Conservation (phyloP, 1,140 invertebrate species). For the Oryzaephilus surinamensis region DNA sequence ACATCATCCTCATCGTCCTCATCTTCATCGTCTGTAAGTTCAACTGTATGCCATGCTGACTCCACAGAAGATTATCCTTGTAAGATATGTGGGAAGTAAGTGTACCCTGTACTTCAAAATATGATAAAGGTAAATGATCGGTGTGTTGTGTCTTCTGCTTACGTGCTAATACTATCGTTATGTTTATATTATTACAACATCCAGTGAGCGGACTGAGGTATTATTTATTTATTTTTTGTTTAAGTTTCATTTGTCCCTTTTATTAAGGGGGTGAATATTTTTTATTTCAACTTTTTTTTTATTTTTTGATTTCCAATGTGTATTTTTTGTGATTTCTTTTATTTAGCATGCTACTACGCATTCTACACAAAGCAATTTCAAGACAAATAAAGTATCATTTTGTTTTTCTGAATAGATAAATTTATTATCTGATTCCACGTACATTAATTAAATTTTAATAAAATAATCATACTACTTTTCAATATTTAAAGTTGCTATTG, state of each 20-base stretch:
- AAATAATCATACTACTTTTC: too few relatives aligned
- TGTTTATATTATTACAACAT: conserved; percentile 27
- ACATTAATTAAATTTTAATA: too few relatives aligned
- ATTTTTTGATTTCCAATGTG: background rate
- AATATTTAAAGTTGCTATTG: too few relatives aligned
- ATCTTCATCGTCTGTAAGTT: conserved; percentile 12
- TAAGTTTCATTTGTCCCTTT: conserved; percentile 2
- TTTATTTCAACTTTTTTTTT: conserved; percentile 3
- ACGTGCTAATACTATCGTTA: conserved; percentile 31
- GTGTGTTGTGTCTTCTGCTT: conserved; percentile 33
- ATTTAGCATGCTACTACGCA: too few relatives aligned
- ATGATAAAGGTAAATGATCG: conserved; percentile 35
- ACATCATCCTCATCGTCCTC: conserved; percentile 10
- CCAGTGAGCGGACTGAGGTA: conserved; percentile 34
- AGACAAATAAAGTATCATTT: too few relatives aligned
- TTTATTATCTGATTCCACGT: too few relatives aligned
- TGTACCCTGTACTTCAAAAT: conserved; percentile 41
- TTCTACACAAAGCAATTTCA: too few relatives aligned
- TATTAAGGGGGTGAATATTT: conserved; percentile 1
- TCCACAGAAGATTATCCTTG: conserved; percentile 65
- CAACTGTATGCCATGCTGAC: conserved; percentile 29
- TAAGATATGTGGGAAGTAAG: conserved; percentile 97
- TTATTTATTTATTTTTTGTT: conserved; percentile 15
- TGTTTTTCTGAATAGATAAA: too few relatives aligned
- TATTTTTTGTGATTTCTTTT: too few relatives aligned